Evolutionary conservation across 2,888 invertebrate species (phyloP).

Genomic region (Aricia artaxerxes): DNA sequence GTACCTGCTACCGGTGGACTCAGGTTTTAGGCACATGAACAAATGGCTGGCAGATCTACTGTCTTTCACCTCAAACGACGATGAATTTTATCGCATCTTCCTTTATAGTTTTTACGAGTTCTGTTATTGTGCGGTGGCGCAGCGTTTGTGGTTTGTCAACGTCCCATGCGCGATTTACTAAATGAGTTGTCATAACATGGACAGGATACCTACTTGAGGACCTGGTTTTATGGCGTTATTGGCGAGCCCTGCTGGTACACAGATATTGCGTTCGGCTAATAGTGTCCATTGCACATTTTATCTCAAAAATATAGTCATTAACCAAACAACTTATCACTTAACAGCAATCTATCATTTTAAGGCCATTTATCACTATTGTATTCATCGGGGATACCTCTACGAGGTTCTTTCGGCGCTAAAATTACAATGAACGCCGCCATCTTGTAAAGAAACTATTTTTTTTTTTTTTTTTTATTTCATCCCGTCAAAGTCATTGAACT

Average conservation of each 20-base stretch:
- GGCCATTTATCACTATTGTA: slow-evolving; percentile 28
- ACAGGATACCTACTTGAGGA: too few species aligned
- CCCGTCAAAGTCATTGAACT: background rate
- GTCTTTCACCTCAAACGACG: background rate
- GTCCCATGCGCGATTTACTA: too few species aligned
- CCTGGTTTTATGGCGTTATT: too few species aligned
- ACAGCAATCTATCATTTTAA: slow-evolving; percentile 18
- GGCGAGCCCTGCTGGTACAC: background rate
- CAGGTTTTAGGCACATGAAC: too few species aligned
- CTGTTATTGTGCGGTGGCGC: too few species aligned
- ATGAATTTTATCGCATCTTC: too few species aligned
- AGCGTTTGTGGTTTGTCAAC: too few species aligned
- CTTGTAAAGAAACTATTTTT: background rate
- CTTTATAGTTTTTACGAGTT: too few species aligned
- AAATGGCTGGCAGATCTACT: background rate
- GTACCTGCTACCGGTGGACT: too few species aligned
- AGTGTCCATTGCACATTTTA: background rate
- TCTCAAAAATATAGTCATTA: slow-evolving; percentile 10
- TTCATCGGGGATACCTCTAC: background rate
- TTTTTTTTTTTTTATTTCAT: too few species aligned
- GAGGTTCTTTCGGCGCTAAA: background rate
- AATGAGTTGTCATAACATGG: too few species aligned
- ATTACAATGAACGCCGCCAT: background rate
- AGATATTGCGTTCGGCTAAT: background rate
- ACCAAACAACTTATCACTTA: slow-evolving; percentile 14